These are phyloP conservation scores for Anastrepha obliqua DNA, from an alignment of 1,140 invertebrate genomes.

Conservation along the genomic window DNA sequence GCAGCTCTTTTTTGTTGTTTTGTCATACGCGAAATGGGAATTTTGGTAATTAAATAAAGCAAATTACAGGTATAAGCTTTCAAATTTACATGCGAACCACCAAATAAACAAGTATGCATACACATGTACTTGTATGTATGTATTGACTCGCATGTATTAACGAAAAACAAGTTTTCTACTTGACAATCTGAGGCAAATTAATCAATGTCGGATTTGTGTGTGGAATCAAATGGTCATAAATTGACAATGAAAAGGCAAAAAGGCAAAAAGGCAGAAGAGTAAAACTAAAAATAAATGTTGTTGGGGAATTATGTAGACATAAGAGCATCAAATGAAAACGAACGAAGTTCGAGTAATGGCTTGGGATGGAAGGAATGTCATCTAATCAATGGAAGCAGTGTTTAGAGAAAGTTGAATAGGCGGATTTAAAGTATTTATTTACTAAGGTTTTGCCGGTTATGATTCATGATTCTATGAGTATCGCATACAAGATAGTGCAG, in stretches of 20 bases:
- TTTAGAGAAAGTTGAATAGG: not conserved
- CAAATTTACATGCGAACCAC: conserved; percentile 8
- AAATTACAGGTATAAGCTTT: conserved; percentile 29
- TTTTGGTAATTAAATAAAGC: not conserved
- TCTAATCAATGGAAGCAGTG: not conserved
- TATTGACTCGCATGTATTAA: not conserved
- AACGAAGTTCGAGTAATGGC: too few relatives aligned
- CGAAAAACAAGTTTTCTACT: conserved; percentile 28
- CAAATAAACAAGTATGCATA: not conserved
- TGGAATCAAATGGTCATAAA: conserved; percentile 29
- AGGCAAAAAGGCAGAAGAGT: not conserved
- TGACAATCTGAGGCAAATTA: conserved; percentile 38
- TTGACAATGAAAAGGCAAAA: not conserved
- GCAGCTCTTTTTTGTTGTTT: not conserved
- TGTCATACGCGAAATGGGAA: conserved; percentile 1
- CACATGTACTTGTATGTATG: not conserved
- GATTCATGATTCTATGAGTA: too few relatives aligned
- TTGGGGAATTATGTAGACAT: too few relatives aligned
- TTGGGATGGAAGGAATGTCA: too few relatives aligned
- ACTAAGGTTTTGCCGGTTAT: not conserved
- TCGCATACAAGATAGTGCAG: too few relatives aligned
- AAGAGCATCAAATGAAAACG: too few relatives aligned
- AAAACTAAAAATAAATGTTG: too few relatives aligned
- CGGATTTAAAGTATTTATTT: not conserved
- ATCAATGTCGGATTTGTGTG: conserved; percentile 48